Conservation (phyloP, 1,140 invertebrate genomes). For the Trypoxylus dichotomus region DNA sequence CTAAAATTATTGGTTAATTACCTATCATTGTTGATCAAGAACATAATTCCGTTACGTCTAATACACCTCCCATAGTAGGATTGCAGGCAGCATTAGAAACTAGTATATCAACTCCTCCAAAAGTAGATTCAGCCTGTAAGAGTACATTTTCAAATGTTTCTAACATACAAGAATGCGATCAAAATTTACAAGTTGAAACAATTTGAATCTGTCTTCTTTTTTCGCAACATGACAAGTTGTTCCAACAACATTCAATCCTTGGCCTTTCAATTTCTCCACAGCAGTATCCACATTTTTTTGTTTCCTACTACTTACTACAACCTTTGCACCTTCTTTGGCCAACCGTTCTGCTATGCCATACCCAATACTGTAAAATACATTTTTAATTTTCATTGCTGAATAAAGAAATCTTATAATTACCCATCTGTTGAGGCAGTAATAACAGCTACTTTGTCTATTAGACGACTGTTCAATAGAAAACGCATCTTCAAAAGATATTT, state of each 20-base stretch:
- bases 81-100: constrained; percentile 95
- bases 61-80: constrained; percentile 75
- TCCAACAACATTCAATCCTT: constrained; percentile 69
- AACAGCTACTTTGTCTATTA: constrained; percentile 85
- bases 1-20: constrained; percentile 52
- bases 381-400: neutral
- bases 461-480: constrained; percentile 43
- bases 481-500: no score
- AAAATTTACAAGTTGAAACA: constrained; percentile 70
- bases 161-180: neutral
- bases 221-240: constrained; percentile 86
- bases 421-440: constrained; percentile 93
- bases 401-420: constrained; percentile 54
- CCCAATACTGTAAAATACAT: constrained; percentile 73
- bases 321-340: constrained; percentile 85
- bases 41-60: constrained; percentile 64
- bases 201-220: constrained; percentile 71
- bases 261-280: constrained; percentile 69
- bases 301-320: constrained; percentile 89
- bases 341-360: constrained; percentile 86
- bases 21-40: neutral
- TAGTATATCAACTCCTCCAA: constrained; percentile 90
- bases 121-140: constrained; percentile 59
- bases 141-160: neutral
- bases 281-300: constrained; percentile 84